A percentile compares a stretch with the other conserved stretches of the same genome.
These are phyloP conservation scores for Dermatemys mawii DNA, from an alignment of 2,113 vertebrate species.

Conservation along the genomic window DNA sequence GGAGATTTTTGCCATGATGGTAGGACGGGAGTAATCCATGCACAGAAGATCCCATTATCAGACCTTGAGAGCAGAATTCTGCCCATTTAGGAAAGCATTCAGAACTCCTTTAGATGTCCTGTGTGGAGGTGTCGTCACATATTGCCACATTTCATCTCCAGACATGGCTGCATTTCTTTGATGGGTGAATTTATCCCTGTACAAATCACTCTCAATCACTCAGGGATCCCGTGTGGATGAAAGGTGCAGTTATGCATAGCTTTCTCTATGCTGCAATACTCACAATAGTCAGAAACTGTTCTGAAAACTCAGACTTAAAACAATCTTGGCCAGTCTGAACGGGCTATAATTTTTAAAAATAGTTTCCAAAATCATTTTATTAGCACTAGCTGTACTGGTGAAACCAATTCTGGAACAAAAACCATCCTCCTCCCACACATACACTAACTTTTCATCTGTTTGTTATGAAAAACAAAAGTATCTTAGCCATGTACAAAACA, in stretches of 20 bases:
- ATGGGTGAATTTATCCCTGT: neutral
- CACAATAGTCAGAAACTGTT: neutral
- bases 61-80: fast-evolving
- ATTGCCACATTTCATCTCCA: neutral
- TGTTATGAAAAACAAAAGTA: neutral
- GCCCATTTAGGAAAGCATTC: neutral
- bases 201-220: neutral
- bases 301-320: neutral
- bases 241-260: neutral
- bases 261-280: neutral
- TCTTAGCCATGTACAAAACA: neutral
- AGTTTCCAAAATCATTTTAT: neutral
- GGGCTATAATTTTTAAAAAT: neutral
- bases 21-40: neutral
- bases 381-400: neutral
- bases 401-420: constrained; percentile 36
- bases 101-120: neutral
- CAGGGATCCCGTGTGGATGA: neutral
- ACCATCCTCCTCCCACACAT: neutral
- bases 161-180: neutral
- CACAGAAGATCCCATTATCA: neutral
- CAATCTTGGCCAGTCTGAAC: neutral
- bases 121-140: fast-evolving
- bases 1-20: neutral
- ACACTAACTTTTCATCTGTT: neutral